phyloP scores from a whole-genome alignment of 2,113 vertebrate species.

The rat (Rattus norvegicus) region DNA sequence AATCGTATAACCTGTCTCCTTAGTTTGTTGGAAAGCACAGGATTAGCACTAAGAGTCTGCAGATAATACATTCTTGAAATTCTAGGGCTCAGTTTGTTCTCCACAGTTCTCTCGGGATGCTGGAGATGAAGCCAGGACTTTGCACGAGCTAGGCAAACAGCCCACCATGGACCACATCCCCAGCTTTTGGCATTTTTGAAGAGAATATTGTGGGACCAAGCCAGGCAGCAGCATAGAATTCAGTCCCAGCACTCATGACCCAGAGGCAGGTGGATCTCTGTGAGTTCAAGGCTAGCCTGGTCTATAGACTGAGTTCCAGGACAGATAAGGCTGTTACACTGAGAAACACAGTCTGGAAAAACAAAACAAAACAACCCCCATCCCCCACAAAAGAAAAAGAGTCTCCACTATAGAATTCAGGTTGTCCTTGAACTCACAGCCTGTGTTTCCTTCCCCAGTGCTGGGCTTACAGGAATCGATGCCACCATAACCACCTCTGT shows the following conservation, averaged over 20 bases:
- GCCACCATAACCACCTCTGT: no score
- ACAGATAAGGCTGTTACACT: background rate
- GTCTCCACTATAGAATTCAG: background rate
- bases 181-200: background rate
- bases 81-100: background rate
- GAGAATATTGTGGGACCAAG: background rate
- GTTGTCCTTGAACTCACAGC: background rate
- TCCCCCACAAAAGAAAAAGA: no score
- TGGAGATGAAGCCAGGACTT: background rate
- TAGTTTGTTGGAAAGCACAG: background rate
- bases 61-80: background rate
- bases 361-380: background rate
- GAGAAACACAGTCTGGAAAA: background rate
- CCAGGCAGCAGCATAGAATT: background rate
- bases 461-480: background rate
- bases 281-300: background rate
- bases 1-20: slow-evolving; percentile 6
- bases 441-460: background rate
- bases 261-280: background rate
- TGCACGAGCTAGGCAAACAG: background rate
- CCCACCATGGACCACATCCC: no score
- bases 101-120: background rate
- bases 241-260: background rate
- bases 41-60: background rate
- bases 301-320: background rate